Conservation (phyloP, 2,113 vertebrate genomes). For the Antennarius striatus region DNA sequence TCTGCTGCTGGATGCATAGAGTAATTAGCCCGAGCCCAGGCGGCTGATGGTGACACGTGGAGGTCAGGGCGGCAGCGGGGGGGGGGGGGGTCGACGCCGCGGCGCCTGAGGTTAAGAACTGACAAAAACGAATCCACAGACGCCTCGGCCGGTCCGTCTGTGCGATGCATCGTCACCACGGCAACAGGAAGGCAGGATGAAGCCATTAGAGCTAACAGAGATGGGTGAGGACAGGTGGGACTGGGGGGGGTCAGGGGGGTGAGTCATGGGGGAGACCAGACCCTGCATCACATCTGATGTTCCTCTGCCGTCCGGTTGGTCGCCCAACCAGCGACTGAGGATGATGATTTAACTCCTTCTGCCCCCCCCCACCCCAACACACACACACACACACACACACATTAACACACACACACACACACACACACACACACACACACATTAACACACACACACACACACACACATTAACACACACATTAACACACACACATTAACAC, state of each 20-base stretch:
- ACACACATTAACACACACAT: constrained; percentile 9
- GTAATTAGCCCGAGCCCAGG: neutral
- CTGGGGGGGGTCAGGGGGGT: neutral
- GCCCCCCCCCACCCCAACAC: constrained; percentile 41
- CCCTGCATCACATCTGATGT: neutral
- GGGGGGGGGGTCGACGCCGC: neutral
- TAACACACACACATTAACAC: neutral
- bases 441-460: neutral
- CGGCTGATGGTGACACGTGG: constrained; percentile 10
- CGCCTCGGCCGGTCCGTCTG: neutral
- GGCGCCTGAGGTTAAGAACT: no score
- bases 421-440: neutral
- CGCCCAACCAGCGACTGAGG: constrained; percentile 9
- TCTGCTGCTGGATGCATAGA: neutral
- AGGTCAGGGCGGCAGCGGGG: constrained; percentile 3
- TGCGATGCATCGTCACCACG: constrained; percentile 50
- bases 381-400: constrained; percentile 13
- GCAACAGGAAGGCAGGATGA: constrained; percentile 15
- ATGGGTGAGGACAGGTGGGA: neutral
- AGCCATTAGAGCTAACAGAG: constrained; percentile 34
- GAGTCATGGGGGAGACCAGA: neutral
- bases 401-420: no score
- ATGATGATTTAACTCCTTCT: neutral
- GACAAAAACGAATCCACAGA: neutral
- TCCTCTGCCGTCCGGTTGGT: constrained; percentile 47